Evolutionary conservation across 2,113 vertebrate species (phyloP).

Genomic region (Hippocampus mohnikei): DNA sequence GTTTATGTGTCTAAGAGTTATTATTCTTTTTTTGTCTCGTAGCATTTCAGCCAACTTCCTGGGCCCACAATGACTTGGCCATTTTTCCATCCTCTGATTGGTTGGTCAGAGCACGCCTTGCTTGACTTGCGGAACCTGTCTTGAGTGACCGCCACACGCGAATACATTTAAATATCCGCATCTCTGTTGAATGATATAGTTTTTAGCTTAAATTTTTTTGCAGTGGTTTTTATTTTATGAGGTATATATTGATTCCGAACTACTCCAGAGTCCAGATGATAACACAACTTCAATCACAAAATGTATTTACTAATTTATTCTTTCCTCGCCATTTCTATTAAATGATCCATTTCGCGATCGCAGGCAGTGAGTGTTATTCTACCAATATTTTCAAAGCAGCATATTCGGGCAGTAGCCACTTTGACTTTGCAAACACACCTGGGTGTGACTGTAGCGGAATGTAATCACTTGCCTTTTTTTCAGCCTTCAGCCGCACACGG

Average conservation of each 20-base stretch:
- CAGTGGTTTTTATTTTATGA: background rate
- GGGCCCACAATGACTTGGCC: too few relatives aligned
- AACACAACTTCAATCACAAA: too few relatives aligned
- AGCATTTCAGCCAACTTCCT: too few relatives aligned
- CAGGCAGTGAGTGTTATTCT: background rate
- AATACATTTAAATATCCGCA: too few relatives aligned
- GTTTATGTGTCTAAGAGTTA: too few relatives aligned
- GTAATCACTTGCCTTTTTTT: slow-evolving; percentile 14
- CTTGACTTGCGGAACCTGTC: too few relatives aligned
- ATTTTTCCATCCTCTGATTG: too few relatives aligned
- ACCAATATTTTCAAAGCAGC: background rate
- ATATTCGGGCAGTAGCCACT: background rate
- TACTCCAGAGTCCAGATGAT: background rate
- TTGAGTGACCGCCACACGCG: too few relatives aligned
- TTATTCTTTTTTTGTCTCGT: too few relatives aligned
- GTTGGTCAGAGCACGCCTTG: too few relatives aligned
- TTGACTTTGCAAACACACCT: background rate
- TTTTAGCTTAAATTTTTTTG: background rate
- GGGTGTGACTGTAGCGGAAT: slow-evolving; percentile 24
- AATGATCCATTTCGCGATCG: too few relatives aligned
- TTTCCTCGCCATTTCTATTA: background rate
- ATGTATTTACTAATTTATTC: background rate
- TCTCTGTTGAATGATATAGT: too few relatives aligned
- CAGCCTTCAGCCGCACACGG: background rate
- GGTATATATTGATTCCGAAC: background rate